A percentile compares a stretch with the other conserved stretches of the same genome.
Evolutionary conservation across 2,113 vertebrate genomes (phyloP).

Genomic region (Laticauda laticaudata): DNA sequence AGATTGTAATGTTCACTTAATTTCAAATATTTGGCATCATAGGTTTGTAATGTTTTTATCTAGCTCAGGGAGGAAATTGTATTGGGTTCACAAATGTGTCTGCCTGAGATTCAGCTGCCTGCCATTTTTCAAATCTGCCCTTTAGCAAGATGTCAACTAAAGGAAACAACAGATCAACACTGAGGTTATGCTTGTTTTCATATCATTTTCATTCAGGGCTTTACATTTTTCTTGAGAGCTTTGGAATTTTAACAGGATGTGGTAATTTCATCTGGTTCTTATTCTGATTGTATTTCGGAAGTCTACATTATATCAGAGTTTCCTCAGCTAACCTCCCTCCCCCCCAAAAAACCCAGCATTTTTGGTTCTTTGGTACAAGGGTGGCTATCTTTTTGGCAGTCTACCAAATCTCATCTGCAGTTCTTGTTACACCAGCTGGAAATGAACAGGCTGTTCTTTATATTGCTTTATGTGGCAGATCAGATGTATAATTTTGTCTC

Average conservation of each 20-base stretch:
- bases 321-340: background rate
- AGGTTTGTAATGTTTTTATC: background rate
- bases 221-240: background rate
- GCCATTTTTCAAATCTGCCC: background rate
- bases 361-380: background rate
- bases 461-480: background rate
- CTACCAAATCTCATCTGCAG: background rate
- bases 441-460: background rate
- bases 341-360: background rate
- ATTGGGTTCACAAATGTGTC: background rate
- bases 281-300: background rate
- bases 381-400: background rate
- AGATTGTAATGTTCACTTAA: background rate
- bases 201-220: background rate
- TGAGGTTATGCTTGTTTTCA: background rate
- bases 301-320: background rate
- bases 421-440: background rate
- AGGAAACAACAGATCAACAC: background rate
- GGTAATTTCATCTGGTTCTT: background rate
- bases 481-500: background rate
- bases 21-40: background rate
- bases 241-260: background rate
- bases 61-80: background rate
- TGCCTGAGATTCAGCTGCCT: background rate
- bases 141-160: background rate